These are phyloP conservation scores for Hippocampus zosterae DNA, from an alignment of 2,113 vertebrate species.

Conservation along the genomic window DNA sequence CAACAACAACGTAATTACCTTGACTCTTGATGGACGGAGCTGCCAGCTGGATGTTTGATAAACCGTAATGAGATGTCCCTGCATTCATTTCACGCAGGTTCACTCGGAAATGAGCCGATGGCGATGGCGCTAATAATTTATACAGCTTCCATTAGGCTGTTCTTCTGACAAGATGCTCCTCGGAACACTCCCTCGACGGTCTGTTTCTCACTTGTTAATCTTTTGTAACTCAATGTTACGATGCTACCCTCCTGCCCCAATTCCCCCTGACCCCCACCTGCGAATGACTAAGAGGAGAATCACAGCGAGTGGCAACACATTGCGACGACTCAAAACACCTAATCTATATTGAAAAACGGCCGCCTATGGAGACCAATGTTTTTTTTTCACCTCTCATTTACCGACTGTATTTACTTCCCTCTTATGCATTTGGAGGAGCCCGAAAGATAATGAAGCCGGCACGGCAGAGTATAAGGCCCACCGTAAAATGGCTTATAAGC, in stretches of 20 bases:
- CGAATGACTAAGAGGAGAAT: background rate
- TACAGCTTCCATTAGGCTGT: constrained; percentile 2
- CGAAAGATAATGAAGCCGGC: background rate
- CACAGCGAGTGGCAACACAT: background rate
- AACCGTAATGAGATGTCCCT: background rate
- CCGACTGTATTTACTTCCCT: background rate
- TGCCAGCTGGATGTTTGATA: constrained; percentile 7
- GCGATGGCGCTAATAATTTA: background rate
- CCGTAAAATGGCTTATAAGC: background rate
- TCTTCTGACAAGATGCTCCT: background rate
- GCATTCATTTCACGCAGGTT: constrained; percentile 4
- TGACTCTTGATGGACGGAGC: background rate
- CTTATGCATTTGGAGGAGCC: background rate
- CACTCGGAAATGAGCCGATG: constrained; percentile 1
- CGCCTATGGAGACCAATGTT: background rate
- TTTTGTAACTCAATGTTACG: background rate
- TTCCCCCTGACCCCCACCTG: too few relatives aligned
- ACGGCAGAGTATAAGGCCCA: background rate
- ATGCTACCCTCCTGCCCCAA: background rate
- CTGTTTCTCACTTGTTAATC: constrained; percentile 1
- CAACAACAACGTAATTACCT: background rate
- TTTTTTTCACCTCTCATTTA: background rate
- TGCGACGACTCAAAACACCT: background rate
- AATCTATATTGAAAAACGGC: background rate
- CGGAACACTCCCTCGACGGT: background rate